Evolutionary conservation across 2,888 invertebrate species (phyloP).

Genomic region (Megalurothrips usitatus): DNA sequence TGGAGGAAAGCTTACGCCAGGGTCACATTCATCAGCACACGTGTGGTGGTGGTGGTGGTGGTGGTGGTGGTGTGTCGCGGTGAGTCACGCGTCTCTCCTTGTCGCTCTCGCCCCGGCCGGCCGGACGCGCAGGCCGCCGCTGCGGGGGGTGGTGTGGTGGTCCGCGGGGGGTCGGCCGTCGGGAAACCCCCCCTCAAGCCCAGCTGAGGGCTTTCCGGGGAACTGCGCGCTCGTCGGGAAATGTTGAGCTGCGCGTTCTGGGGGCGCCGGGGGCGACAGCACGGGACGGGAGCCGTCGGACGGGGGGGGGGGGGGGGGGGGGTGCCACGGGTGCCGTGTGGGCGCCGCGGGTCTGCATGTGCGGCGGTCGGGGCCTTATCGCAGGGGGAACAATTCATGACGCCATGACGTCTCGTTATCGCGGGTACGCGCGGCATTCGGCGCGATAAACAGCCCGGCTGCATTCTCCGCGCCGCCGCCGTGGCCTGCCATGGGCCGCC

Average conservation of each 20-base stretch:
- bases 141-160: no score
- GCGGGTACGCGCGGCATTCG: slow-evolving; percentile 14
- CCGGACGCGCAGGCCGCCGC: no score
- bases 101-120: no score
- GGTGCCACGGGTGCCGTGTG: background rate
- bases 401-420: slow-evolving; percentile 3
- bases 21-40: no score
- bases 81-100: no score
- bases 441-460: background rate
- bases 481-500: background rate
- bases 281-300: background rate
- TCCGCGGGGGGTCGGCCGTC: no score
- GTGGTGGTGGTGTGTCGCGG: no score
- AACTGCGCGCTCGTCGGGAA: no score
- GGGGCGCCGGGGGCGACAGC: background rate
- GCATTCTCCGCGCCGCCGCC: background rate
- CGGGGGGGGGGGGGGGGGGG: background rate
- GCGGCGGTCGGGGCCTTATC: background rate
- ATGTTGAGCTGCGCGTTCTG: background rate
- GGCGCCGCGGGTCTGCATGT: background rate
- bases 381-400: background rate
- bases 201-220: no score
- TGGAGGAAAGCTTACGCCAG: no score
- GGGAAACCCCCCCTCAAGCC: no score
- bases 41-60: no score